These are phyloP conservation scores for Moxostoma hubbsi DNA, from an alignment of 2,797 vertebrate genomes.

Conservation along the genomic window DNA sequence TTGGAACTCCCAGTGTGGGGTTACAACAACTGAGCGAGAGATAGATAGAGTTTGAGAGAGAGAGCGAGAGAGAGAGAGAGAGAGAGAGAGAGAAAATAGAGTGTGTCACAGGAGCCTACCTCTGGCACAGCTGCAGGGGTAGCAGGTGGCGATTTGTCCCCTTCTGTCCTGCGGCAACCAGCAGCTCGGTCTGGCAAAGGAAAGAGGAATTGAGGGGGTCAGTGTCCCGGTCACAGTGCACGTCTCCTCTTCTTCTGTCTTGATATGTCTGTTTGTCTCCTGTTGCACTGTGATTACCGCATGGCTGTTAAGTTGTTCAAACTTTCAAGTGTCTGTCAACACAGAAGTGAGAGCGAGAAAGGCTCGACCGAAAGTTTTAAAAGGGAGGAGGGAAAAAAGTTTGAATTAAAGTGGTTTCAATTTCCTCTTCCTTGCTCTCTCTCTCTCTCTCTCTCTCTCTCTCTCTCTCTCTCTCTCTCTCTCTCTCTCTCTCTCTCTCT, in stretches of 20 bases:
- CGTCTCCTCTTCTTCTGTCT: constrained; percentile 23
- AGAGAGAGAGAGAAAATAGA: constrained; percentile 44
- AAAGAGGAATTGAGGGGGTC: background rate
- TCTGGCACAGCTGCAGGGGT: constrained; percentile 52
- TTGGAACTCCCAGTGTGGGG: constrained; percentile 43
- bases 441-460: too few relatives aligned
- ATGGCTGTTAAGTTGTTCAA: constrained; percentile 19
- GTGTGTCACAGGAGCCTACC: constrained; percentile 60
- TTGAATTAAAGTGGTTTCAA: constrained; percentile 50
- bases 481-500: constrained; percentile 37
- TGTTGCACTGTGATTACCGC: constrained; percentile 21
- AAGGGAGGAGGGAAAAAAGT: constrained; percentile 45
- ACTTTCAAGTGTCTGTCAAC: constrained; percentile 48
- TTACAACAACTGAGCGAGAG: constrained; percentile 44
- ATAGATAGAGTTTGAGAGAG: too few relatives aligned
- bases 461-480: constrained; percentile 28
- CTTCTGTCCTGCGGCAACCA: constrained; percentile 37
- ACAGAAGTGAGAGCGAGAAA: constrained; percentile 28
- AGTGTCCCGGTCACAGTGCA: constrained; percentile 33
- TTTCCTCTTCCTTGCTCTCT: constrained; percentile 39
- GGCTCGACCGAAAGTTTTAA: constrained; percentile 50
- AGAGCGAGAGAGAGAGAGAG: background rate
- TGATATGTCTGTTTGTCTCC: constrained; percentile 25
- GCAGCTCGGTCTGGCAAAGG: background rate
- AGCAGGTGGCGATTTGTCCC: constrained; percentile 59